Conservation (phyloP, 2,797 vertebrate genomes). For the Halcyon smyrnensis region DNA sequence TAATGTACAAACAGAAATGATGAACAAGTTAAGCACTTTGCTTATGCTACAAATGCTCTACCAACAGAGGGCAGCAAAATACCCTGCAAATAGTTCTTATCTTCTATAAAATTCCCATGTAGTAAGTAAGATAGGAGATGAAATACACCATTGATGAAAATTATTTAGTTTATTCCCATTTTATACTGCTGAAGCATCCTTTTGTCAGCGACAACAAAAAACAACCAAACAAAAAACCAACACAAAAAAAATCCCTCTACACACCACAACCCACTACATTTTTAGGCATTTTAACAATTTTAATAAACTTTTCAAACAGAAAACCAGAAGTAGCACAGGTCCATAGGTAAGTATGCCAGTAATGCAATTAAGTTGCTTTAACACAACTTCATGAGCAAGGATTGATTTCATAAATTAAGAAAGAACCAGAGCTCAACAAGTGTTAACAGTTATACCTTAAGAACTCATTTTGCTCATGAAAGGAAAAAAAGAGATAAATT, state of each 20-base stretch:
- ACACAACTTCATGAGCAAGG: not conserved
- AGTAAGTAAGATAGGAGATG: not conserved
- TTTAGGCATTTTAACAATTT: not conserved
- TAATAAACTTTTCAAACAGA: not conserved
- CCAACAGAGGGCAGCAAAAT: slow-evolving; percentile 65
- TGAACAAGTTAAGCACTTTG: not conserved
- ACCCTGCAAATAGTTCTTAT: not conserved
- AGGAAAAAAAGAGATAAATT: not conserved
- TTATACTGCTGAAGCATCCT: not conserved
- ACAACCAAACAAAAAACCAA: too few species aligned
- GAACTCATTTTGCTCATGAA: not conserved
- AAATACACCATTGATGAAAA: not conserved
- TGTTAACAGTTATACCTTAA: not conserved
- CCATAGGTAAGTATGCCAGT: not conserved
- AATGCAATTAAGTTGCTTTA: not conserved
- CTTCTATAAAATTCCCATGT: not conserved
- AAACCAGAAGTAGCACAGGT: not conserved
- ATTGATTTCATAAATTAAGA: not conserved
- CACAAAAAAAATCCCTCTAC: not conserved
- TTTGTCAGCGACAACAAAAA: not conserved
- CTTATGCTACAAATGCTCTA: not conserved
- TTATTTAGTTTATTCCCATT: not conserved
- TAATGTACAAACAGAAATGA: not conserved
- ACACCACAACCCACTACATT: not conserved
- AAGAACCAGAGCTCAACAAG: not conserved